Evolutionary conservation across 2,888 invertebrate species (phyloP).

Genomic region (Polia nebulosa): DNA sequence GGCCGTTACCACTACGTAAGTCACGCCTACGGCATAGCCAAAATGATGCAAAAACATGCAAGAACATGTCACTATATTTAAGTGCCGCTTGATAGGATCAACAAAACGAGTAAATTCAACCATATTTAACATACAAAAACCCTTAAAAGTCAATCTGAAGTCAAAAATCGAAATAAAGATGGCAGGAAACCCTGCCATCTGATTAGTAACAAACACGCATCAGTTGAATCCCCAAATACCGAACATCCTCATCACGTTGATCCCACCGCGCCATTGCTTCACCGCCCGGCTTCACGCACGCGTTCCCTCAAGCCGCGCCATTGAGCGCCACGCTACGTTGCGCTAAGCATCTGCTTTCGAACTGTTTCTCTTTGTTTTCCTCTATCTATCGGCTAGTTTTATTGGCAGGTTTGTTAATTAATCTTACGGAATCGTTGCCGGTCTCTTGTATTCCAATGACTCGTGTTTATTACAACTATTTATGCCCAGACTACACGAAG

Average conservation of each 20-base stretch:
- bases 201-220: slow-evolving; percentile 12
- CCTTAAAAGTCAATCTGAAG: too few species aligned
- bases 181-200: background rate
- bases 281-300: slow-evolving; percentile 43
- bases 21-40: too few species aligned
- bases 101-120: too few species aligned
- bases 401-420: slow-evolving; percentile 44
- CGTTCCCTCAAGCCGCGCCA: slow-evolving; percentile 27
- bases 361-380: slow-evolving; percentile 33
- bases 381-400: slow-evolving; percentile 33
- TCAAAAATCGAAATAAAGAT: background rate
- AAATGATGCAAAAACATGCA: too few species aligned
- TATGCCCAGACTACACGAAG: background rate
- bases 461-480: slow-evolving; percentile 4
- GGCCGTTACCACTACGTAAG: too few species aligned
- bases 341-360: slow-evolving; percentile 25
- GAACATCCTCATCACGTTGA: slow-evolving; percentile 35
- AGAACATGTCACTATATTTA: too few species aligned
- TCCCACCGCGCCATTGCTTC: slow-evolving; percentile 17
- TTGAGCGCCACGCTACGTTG: slow-evolving; percentile 37
- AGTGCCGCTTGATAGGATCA: too few species aligned
- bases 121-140: background rate
- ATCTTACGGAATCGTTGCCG: background rate
- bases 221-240: slow-evolving; percentile 17
- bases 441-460: background rate